Percentiles rank a stretch among this genome's conserved stretches.
Evolutionary conservation across 2,113 vertebrate species (phyloP).

Genomic region (Pterocles gutturalis): DNA sequence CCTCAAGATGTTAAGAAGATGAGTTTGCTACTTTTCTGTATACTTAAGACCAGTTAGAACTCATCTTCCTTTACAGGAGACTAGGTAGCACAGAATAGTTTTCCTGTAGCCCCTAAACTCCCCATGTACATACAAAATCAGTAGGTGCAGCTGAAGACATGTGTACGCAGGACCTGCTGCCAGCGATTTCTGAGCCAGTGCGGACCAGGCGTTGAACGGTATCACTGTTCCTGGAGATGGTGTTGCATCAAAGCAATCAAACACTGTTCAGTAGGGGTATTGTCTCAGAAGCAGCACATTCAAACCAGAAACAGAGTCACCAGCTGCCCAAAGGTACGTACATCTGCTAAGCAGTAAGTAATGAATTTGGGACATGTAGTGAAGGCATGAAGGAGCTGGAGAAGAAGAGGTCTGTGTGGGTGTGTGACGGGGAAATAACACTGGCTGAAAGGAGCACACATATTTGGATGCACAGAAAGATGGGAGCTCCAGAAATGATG

Average conservation of each 20-base stretch:
- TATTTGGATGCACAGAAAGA: not conserved
- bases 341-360: not conserved
- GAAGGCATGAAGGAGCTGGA: not conserved
- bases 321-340: not conserved
- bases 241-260: not conserved
- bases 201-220: accelerated
- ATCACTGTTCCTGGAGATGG: not conserved
- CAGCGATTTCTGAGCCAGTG: not conserved
- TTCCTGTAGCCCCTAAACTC: not conserved
- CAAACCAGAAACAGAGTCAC: not conserved
- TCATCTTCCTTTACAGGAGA: not conserved
- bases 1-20: not conserved
- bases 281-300: not conserved
- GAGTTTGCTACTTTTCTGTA: not conserved
- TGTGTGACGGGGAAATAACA: not conserved
- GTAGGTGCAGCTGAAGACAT: not conserved
- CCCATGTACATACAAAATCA: accelerated
- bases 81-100: not conserved
- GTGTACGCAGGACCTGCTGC: accelerated
- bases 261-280: not conserved
- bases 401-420: not conserved
- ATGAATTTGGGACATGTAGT: not conserved
- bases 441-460: accelerated
- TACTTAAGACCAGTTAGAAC: not conserved
- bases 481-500: not conserved